Percentiles rank a stretch among this genome's conserved stretches.
Evolutionary conservation across 2,113 vertebrate species (phyloP).

Genomic region (Tapirus terrestris): DNA sequence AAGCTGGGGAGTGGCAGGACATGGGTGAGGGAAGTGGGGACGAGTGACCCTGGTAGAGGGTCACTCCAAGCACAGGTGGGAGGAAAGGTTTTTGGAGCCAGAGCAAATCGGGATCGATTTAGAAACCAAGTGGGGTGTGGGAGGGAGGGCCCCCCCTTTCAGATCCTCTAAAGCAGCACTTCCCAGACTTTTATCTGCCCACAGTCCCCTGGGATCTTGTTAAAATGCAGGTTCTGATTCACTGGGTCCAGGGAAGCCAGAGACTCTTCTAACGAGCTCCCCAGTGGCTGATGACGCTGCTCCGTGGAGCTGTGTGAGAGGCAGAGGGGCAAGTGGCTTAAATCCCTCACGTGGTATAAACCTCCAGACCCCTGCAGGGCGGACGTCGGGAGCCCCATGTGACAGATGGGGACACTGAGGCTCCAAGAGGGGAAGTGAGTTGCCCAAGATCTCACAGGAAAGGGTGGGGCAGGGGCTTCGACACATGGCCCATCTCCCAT

Average conservation of each 20-base stretch:
- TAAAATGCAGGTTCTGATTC: background rate
- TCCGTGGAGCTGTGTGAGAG: background rate
- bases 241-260: background rate
- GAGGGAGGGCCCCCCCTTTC: accelerated
- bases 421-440: background rate
- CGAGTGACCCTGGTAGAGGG: background rate
- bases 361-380: background rate
- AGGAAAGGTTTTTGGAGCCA: background rate
- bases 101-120: accelerated
- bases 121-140: background rate
- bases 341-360: too few relatives aligned
- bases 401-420: background rate
- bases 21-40: background rate
- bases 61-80: accelerated
- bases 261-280: conserved; percentile 34
- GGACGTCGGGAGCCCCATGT: background rate
- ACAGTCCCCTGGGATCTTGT: background rate
- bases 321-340: background rate
- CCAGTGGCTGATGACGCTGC: accelerated
- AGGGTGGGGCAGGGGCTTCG: background rate
- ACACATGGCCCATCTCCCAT: accelerated
- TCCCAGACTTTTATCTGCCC: accelerated
- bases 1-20: background rate
- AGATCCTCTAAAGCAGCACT: accelerated
- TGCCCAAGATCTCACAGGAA: background rate